phyloP scores from a whole-genome alignment of 2,797 vertebrate genomes.

The Poeciliopsis presidionis region DNA sequence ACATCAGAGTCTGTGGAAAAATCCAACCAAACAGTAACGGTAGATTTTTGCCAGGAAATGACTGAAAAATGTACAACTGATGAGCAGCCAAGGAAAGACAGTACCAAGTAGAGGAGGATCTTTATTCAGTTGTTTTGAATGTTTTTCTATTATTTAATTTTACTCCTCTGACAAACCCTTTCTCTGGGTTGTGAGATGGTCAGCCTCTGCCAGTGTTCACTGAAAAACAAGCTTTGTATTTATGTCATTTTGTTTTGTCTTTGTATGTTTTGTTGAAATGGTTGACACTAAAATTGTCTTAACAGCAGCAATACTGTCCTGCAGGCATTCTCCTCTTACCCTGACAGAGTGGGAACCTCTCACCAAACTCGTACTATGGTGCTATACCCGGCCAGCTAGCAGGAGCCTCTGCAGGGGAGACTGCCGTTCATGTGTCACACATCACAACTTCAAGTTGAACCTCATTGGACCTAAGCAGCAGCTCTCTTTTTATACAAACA shows the following conservation, averaged over 20 bases:
- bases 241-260: constrained; percentile 69
- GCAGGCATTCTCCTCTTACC: constrained; percentile 88
- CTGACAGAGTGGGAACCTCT: constrained; percentile 86
- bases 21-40: constrained; percentile 94
- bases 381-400: constrained; percentile 88
- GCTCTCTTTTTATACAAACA: constrained; percentile 66
- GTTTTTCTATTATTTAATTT: constrained; percentile 78
- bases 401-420: constrained; percentile 85
- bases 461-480: constrained; percentile 94
- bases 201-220: constrained; percentile 89
- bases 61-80: constrained; percentile 99
- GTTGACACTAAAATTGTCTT: constrained; percentile 99
- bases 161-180: constrained; percentile 81
- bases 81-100: constrained; percentile 96
- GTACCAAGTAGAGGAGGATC: constrained; percentile 82
- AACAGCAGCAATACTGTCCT: constrained; percentile 99
- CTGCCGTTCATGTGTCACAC: constrained; percentile 84
- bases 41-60: constrained; percentile 99
- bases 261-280: constrained; percentile 72
- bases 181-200: constrained; percentile 78
- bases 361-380: constrained; percentile 90
- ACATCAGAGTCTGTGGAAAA: constrained; percentile 87
- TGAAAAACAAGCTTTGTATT: constrained; percentile 80
- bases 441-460: constrained; percentile 80
- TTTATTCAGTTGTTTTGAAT: constrained; percentile 51